A percentile compares a stretch with the other conserved stretches of the same genome.
These are phyloP conservation scores for Troglohyphantes excavatus DNA, from an alignment of 2,888 invertebrate genomes.

Conservation along the genomic window DNA sequence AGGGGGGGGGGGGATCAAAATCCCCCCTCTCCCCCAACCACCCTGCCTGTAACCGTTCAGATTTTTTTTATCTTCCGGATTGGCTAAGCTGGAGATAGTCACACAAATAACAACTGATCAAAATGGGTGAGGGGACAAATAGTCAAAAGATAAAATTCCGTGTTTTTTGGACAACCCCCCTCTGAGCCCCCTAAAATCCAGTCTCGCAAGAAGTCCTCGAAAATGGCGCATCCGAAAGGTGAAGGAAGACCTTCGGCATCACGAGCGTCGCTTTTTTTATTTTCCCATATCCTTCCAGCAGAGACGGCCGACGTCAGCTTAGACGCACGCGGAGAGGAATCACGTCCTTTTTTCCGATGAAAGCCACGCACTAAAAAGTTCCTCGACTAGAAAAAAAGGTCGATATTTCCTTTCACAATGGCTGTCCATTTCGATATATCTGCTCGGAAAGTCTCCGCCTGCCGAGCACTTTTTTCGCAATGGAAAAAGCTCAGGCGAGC, in stretches of 20 bases:
- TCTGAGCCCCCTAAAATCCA: too few species aligned
- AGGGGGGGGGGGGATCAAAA: too few species aligned
- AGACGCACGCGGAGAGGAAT: background rate
- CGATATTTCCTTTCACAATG: constrained; percentile 22
- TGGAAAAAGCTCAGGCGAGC: background rate
- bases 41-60: too few species aligned
- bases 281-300: too few species aligned
- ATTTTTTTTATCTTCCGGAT: too few species aligned
- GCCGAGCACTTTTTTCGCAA: background rate
- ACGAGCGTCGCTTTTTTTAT: background rate
- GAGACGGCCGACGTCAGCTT: background rate
- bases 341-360: constrained; percentile 6
- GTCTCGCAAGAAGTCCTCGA: background rate
- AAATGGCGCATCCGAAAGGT: background rate
- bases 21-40: too few species aligned
- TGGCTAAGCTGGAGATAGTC: too few species aligned
- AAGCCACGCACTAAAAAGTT: constrained; percentile 6
- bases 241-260: background rate
- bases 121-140: too few species aligned
- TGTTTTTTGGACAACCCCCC: too few species aligned
- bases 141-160: background rate
- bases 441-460: background rate
- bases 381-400: constrained; percentile 1
- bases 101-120: too few species aligned
- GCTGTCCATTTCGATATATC: background rate